Evolutionary conservation across 2,113 vertebrate genomes (phyloP).

Genomic region (Sander vitreus): DNA sequence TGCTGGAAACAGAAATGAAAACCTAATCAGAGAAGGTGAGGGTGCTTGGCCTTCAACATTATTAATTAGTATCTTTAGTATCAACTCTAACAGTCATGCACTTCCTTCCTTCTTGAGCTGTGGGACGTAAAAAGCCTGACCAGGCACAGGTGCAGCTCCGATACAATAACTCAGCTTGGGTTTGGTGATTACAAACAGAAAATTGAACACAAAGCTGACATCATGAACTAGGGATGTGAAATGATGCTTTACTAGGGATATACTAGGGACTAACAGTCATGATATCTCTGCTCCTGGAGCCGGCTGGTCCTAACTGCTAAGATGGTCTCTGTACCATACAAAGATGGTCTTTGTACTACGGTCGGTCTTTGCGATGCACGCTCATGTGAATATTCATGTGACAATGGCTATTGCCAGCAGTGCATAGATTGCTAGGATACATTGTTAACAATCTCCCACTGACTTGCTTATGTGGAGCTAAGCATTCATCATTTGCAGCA

Average conservation of each 20-base stretch:
- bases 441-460: too few relatives aligned
- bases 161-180: background rate
- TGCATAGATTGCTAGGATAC: too few relatives aligned
- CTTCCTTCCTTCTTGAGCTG: background rate
- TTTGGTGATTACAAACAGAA: background rate
- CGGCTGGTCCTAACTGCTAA: too few relatives aligned
- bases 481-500: too few relatives aligned
- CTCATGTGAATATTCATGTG: too few relatives aligned
- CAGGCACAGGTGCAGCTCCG: background rate
- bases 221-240: background rate
- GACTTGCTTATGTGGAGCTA: too few relatives aligned
- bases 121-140: slow-evolving; percentile 4
- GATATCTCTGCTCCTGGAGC: background rate
- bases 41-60: background rate
- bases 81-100: background rate
- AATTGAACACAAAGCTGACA: background rate
- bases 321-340: too few relatives aligned
- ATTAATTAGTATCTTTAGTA: background rate
- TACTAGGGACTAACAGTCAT: background rate
- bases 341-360: too few relatives aligned
- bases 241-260: too few relatives aligned
- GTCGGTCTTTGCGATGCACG: too few relatives aligned
- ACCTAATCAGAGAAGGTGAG: background rate
- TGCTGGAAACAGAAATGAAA: slow-evolving; percentile 48
- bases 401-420: too few relatives aligned